Evolutionary conservation across 2,888 invertebrate species (phyloP).

Genomic region (Notodonta ziczac): DNA sequence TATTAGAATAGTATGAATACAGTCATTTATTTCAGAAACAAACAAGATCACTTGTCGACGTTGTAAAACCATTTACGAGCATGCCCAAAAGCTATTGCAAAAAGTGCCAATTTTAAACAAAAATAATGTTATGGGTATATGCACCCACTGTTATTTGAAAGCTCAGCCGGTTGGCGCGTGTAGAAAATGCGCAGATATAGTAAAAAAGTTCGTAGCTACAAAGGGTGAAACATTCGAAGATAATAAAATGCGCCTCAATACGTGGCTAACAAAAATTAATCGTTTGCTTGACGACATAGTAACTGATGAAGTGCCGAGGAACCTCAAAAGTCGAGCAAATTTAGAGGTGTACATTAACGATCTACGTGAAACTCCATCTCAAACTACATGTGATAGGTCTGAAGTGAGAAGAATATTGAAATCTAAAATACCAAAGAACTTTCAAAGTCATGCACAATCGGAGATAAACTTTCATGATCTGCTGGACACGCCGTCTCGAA

Average conservation of each 20-base stretch:
- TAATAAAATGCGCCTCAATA: slow-evolving; percentile 35
- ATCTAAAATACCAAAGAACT: background rate
- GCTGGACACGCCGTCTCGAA: background rate
- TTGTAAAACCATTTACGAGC: slow-evolving; percentile 56
- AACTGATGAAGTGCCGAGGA: slow-evolving; percentile 16
- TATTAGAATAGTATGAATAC: background rate
- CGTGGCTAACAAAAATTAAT: slow-evolving; percentile 43
- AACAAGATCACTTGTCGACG: slow-evolving; percentile 55
- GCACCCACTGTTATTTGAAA: slow-evolving; percentile 57
- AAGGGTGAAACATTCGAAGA: slow-evolving; percentile 45
- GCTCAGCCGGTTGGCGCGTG: slow-evolving; percentile 41
- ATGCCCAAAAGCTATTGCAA: slow-evolving; percentile 49
- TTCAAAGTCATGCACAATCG: slow-evolving; percentile 8
- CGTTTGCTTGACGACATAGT: slow-evolving; percentile 30
- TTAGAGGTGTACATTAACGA: background rate
- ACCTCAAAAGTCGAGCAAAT: slow-evolving; percentile 11
- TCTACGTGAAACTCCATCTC: background rate
- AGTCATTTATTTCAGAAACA: slow-evolving; percentile 49
- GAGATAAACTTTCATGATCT: background rate
- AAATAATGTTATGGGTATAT: slow-evolving; percentile 55
- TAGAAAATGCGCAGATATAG: slow-evolving; percentile 53
- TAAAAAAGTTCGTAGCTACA: slow-evolving; percentile 49
- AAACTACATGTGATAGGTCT: slow-evolving; percentile 3
- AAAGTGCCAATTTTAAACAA: slow-evolving; percentile 44
- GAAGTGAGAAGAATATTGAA: background rate